Conservation (phyloP, 2,888 invertebrate genomes). For the Cenopis cana region DNA sequence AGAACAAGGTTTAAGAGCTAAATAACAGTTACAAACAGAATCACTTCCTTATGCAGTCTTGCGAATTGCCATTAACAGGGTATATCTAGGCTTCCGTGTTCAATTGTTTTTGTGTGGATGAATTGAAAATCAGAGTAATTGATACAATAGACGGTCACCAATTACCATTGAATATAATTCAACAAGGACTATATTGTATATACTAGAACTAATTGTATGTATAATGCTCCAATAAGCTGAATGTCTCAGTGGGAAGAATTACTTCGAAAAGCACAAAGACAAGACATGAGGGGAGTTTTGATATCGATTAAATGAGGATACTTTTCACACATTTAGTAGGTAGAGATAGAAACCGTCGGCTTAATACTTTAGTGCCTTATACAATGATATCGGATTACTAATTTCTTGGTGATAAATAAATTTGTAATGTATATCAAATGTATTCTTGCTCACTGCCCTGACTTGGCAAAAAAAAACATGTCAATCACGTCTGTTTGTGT, state of each 20-base stretch:
- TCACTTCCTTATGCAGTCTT: constrained; percentile 33
- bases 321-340: neutral
- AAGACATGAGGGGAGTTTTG: neutral
- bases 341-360: neutral
- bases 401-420: no score
- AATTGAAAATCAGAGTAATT: constrained; percentile 8
- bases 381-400: no score
- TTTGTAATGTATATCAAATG: neutral
- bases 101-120: constrained; percentile 28
- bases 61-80: constrained; percentile 35
- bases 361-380: no score
- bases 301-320: neutral
- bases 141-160: neutral
- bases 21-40: constrained; percentile 32
- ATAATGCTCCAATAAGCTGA: neutral
- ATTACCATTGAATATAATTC: neutral
- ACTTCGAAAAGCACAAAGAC: neutral
- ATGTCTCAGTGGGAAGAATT: neutral
- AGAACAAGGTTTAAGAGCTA: constrained; percentile 24
- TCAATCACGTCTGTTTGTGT: neutral
- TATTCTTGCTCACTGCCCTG: neutral
- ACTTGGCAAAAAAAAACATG: neutral
- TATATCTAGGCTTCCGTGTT: constrained; percentile 28
- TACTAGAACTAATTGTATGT: no score
- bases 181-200: neutral